Conservation (phyloP, 2,888 invertebrate genomes). For the Dryococelus australis region DNA sequence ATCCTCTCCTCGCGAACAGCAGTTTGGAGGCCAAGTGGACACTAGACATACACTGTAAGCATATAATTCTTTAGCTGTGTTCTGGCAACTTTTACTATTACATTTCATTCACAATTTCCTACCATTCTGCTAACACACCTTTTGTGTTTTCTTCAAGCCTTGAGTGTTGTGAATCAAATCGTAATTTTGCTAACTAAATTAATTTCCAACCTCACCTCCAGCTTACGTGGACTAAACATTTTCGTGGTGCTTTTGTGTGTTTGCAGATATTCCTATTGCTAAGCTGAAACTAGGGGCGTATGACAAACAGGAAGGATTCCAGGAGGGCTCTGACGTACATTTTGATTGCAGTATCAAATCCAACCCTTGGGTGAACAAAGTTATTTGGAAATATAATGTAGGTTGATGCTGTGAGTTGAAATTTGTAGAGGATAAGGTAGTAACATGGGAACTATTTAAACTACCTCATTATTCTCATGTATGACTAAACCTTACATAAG, state of each 20-base stretch:
- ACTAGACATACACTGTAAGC: not conserved
- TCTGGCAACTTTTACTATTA: too few species aligned
- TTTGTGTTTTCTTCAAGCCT: too few species aligned
- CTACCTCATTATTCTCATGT: too few species aligned
- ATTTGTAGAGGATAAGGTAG: too few species aligned
- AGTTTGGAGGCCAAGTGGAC: not conserved
- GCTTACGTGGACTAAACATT: not conserved
- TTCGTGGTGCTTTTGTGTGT: conserved; percentile 44
- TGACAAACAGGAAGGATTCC: conserved; percentile 78
- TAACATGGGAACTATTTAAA: too few species aligned
- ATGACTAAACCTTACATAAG: too few species aligned
- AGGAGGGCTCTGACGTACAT: conserved; percentile 89
- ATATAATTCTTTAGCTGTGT: not conserved
- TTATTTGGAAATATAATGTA: conserved; percentile 80
- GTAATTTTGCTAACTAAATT: too few species aligned
- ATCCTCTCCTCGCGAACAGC: not conserved
- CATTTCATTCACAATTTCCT: too few species aligned
- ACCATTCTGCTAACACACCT: not conserved
- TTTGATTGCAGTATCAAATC: conserved; percentile 90
- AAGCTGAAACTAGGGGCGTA: conserved; percentile 83
- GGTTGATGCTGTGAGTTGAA: conserved; percentile 54
- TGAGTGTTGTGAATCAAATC: too few species aligned
- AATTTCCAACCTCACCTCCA: too few species aligned
- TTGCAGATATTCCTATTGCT: conserved; percentile 83
- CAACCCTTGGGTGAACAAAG: conserved; percentile 83